Evolutionary conservation across 2,797 vertebrate species (phyloP), one percentile per base, ranked within the genome.

Genomic region (Trematomus bernacchii): DNA sequence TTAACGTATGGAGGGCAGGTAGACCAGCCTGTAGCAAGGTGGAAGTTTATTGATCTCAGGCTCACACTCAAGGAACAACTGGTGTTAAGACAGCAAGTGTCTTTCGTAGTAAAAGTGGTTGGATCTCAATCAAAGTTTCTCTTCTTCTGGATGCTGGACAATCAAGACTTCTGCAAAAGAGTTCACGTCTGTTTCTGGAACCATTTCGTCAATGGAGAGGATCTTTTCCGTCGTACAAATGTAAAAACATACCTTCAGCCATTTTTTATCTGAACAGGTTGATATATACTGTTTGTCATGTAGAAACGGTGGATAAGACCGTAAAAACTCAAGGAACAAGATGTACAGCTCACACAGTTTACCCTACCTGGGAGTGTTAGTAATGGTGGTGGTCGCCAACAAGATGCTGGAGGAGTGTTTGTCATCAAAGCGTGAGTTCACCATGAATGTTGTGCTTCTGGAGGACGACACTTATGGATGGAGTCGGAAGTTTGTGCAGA

Each of bases 371-470:
- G 89, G 87, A 43, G 65, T 80, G 61, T 33, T 89, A 65, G 54
- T 83, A 4, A 33, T 63, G 33, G 30, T 57, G 9, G 84, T 47
- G 69, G 63, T 63, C 0, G 69, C 44, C 30, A 87, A 87, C 65
- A 48, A 80, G n/a, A 82, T 90, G 46, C 80, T 95, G 58, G 84
- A 91, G 2, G 43, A 87, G 0, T 93, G 89, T 51, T 66, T 93
- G 59, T 9, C 0, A 0, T 54, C 48, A 1, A 79, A 84, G 0
- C 74, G 0, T 0, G 81, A 0, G 1, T 96, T 94, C 11, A 80
- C 83, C 43, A 94, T 99, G 79, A 98, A 96, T 3, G 95, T 98
- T 12, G 96, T 98, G 72, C 93, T 98, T 55, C 93, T 98, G 94
- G 96, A 97, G 84, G 96, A 97, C 86, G 87, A 89, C 1, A 92